Conservation (phyloP, 2,113 vertebrate genomes). For the Hippocampus comes region DNA sequence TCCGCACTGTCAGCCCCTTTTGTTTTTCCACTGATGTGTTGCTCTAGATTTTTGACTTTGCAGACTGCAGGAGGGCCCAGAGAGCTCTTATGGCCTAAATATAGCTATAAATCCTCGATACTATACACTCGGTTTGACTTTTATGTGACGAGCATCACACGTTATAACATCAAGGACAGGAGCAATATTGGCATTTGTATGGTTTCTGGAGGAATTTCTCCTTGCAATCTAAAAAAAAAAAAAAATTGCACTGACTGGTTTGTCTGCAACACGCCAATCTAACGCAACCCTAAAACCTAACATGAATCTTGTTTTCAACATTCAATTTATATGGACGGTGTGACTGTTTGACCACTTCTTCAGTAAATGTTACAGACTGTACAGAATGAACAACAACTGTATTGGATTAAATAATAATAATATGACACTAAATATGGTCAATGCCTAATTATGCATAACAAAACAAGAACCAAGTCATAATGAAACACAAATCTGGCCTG, state of each 20-base stretch:
- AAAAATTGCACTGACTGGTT: constrained; percentile 26
- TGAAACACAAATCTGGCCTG: not conserved
- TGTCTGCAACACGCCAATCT: constrained; percentile 16
- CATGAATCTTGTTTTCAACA: not conserved
- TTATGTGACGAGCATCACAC: constrained; percentile 39
- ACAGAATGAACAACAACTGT: not conserved
- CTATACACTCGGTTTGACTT: not conserved
- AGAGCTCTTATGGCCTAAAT: constrained; percentile 3
- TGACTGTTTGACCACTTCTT: not conserved
- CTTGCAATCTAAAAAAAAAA: constrained; percentile 30
- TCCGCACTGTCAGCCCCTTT: constrained; percentile 6
- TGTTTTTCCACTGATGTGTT: constrained; percentile 7
- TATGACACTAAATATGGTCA: not conserved
- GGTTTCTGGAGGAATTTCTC: constrained; percentile 33
- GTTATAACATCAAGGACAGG: constrained; percentile 41
- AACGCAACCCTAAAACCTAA: not conserved
- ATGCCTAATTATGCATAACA: not conserved
- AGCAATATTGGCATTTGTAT: constrained; percentile 39
- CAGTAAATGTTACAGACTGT: not conserved
- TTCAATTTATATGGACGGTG: not conserved
- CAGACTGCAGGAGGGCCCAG: not conserved
- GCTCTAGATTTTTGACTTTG: constrained; percentile 7
- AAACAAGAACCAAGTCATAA: not conserved
- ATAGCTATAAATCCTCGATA: not conserved
- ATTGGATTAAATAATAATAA: not conserved